Conservation (phyloP, 2,797 vertebrate species). For the Amniataba percoides region DNA sequence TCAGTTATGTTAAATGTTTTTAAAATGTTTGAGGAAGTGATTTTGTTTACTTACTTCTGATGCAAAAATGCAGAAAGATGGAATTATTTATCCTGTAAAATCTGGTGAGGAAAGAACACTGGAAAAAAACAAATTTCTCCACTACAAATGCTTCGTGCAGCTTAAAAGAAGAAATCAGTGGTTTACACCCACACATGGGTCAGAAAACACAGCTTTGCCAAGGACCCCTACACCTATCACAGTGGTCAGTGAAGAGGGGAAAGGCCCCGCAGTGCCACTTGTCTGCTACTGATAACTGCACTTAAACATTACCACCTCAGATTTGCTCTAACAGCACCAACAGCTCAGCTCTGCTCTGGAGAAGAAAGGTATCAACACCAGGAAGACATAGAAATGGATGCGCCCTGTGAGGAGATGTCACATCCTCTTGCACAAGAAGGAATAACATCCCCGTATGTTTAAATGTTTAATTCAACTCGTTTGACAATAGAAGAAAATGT, state of each 20-base stretch:
- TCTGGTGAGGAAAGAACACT: not conserved
- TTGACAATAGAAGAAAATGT: not conserved
- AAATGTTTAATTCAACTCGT: not conserved
- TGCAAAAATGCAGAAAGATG: not conserved
- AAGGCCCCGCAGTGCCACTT: not conserved
- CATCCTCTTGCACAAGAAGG: not conserved
- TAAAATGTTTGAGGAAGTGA: not conserved
- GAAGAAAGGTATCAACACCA: not conserved
- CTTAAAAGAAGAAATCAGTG: not conserved
- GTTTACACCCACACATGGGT: not conserved
- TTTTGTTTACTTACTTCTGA: not conserved
- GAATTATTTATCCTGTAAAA: slow-evolving; percentile 6
- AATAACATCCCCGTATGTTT: not conserved
- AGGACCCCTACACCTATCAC: not conserved
- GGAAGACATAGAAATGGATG: not conserved
- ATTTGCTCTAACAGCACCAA: slow-evolving; percentile 15
- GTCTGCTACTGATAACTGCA: not conserved
- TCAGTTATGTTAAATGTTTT: not conserved
- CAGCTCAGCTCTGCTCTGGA: not conserved
- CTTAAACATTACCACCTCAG: not conserved
- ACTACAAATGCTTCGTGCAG: not conserved
- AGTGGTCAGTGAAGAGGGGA: not conserved
- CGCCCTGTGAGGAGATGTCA: not conserved
- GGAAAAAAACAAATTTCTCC: not conserved
- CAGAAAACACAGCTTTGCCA: not conserved